Percentiles rank a stretch among this genome's conserved stretches.
Evolutionary conservation across 1,140 invertebrate species (phyloP).

Genomic region (Temnothorax nylanderi): DNA sequence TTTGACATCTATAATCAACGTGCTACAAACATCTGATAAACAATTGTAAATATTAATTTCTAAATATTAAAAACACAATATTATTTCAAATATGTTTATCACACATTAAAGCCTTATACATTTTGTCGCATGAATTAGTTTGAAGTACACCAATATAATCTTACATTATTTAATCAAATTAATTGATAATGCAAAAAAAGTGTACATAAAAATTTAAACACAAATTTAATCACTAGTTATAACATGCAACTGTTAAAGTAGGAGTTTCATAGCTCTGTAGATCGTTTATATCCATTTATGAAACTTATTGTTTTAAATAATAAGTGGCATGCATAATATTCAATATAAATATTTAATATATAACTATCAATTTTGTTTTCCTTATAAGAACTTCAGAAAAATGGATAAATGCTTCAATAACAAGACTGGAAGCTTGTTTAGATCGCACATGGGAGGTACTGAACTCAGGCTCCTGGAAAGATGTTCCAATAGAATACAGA

Average conservation of each 20-base stretch:
- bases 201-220: not conserved
- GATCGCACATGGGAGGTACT: slow-evolving; percentile 93
- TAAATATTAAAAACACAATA: not conserved
- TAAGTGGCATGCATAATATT: not conserved
- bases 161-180: not conserved
- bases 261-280: not conserved
- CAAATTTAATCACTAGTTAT: not conserved
- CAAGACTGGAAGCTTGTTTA: slow-evolving; percentile 87
- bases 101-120: not conserved
- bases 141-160: not conserved
- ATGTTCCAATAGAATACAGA: slow-evolving; percentile 88
- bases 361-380: slow-evolving; percentile 1
- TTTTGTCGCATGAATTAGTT: slow-evolving; percentile 16
- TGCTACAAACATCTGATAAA: slow-evolving; percentile 64
- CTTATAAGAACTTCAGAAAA: slow-evolving; percentile 62
- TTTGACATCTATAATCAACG: slow-evolving; percentile 62
- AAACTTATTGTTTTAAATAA: slow-evolving; percentile 14
- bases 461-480: slow-evolving; percentile 95
- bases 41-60: slow-evolving; percentile 70
- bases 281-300: not conserved
- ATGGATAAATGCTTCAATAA: slow-evolving; percentile 79
- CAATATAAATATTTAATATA: slow-evolving; percentile 33
- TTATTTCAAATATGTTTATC: slow-evolving; percentile 26
- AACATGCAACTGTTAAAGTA: not conserved
- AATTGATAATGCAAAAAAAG: not conserved